Percentiles rank a stretch among this genome's conserved stretches.
Evolutionary conservation across 2,113 vertebrate genomes (phyloP).

Genomic region (Oenanthe melanoleuca): DNA sequence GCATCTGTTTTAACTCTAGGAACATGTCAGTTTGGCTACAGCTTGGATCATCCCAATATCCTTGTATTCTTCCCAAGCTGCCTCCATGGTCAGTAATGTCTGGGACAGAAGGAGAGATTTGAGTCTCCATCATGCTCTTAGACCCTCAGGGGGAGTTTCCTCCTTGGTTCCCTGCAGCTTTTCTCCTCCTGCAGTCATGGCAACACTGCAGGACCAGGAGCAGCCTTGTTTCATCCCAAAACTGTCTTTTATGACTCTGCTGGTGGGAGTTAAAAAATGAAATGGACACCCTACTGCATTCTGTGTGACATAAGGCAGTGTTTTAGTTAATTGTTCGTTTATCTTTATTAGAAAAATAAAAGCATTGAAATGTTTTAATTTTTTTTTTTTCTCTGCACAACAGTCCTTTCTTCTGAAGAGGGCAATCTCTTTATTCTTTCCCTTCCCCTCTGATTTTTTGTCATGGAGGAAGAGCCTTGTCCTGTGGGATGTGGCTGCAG

Average conservation of each 20-base stretch:
- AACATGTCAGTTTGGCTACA: rapidly evolving
- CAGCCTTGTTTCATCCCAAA: not conserved
- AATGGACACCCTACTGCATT: not conserved
- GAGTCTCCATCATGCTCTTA: not conserved
- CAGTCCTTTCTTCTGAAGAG: not conserved
- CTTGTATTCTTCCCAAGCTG: not conserved
- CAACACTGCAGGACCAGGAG: not conserved
- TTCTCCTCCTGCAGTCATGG: constrained; percentile 7
- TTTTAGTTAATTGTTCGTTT: not conserved
- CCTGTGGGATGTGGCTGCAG: rapidly evolving
- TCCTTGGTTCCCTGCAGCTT: not conserved
- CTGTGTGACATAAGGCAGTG: not conserved
- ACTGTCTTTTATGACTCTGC: not conserved
- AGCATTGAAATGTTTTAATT: not conserved
- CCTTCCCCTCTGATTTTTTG: not conserved
- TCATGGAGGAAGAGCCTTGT: not conserved
- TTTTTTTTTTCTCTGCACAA: not conserved
- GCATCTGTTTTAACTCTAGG: not conserved
- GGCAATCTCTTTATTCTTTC: not conserved
- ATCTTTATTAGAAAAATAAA: not conserved
- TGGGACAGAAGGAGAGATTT: not conserved
- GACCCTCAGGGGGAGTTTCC: not conserved
- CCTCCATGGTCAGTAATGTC: not conserved
- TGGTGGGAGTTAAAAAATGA: not conserved
- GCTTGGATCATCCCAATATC: not conserved